Evolutionary conservation across 2,113 vertebrate species (phyloP).

Genomic region (Xenus cinereus): DNA sequence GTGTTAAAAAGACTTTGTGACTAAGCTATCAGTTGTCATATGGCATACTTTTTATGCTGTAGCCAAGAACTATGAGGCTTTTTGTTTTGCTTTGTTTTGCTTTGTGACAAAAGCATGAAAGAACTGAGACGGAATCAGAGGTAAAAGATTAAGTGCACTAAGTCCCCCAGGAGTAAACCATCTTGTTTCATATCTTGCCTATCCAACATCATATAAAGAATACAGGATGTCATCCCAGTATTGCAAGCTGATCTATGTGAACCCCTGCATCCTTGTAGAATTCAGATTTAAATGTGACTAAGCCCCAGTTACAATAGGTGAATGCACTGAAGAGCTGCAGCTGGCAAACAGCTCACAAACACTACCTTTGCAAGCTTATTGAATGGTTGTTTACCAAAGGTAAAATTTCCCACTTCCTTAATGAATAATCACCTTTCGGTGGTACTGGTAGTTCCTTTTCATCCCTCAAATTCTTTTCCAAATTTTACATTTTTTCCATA

Average conservation of each 20-base stretch:
- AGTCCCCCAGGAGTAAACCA: not conserved
- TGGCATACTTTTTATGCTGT: not conserved
- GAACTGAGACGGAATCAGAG: not conserved
- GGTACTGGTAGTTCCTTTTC: not conserved
- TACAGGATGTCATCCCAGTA: not conserved
- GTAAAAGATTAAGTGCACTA: not conserved
- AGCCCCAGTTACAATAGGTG: not conserved
- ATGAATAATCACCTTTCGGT: not conserved
- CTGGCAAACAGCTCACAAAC: not conserved
- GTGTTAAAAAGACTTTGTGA: constrained; percentile 2
- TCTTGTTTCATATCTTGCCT: constrained; percentile 27
- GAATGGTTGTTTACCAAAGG: not conserved
- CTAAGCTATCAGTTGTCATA: not conserved
- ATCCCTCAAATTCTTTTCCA: not conserved
- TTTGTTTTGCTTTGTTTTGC: not conserved
- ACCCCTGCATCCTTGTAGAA: not conserved
- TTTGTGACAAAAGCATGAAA: not conserved
- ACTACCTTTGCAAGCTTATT: not conserved
- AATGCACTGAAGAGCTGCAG: not conserved
- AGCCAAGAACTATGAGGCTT: not conserved
- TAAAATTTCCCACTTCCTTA: not conserved
- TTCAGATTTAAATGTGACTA: not conserved
- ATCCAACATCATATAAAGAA: not conserved
- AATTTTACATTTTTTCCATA: not conserved
- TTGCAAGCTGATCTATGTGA: not conserved